phyloP scores from a whole-genome alignment of 2,113 vertebrate genomes.

The Lophochroa leadbeateri region DNA sequence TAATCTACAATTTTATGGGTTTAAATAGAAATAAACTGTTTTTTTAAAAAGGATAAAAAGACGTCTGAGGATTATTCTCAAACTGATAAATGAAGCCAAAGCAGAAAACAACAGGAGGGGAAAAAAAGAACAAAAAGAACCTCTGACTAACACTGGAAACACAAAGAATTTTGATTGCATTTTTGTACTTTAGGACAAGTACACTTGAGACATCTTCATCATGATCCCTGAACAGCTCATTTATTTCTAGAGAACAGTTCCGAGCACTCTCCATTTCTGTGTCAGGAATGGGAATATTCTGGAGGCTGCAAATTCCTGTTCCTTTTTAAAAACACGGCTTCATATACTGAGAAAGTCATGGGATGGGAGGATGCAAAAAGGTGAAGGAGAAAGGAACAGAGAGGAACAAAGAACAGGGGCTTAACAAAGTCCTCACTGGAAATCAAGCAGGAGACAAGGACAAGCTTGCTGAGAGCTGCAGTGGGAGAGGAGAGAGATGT shows the following conservation, averaged over 20 bases:
- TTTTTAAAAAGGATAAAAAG: background rate
- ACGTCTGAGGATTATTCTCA: background rate
- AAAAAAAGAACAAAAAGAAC: background rate
- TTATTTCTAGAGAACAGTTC: slow-evolving; percentile 10
- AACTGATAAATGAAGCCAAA: background rate
- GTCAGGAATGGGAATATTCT: background rate
- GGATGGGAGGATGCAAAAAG: background rate
- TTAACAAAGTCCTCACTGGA: background rate
- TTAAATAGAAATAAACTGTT: background rate
- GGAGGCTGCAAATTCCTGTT: background rate
- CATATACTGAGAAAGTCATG: background rate
- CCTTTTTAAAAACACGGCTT: background rate
- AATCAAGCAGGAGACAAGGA: background rate
- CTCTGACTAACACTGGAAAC: background rate
- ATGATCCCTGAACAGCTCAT: background rate
- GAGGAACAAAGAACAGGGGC: background rate
- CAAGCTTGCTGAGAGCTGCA: background rate
- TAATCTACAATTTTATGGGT: background rate
- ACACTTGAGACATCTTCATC: slow-evolving; percentile 43
- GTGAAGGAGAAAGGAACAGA: background rate
- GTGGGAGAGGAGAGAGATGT: background rate
- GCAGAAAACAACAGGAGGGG: background rate
- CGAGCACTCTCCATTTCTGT: background rate
- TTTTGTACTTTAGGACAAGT: background rate
- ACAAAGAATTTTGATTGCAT: slow-evolving; percentile 22